Conservation (phyloP, 2,113 vertebrate genomes). For the Steatornis caripensis region DNA sequence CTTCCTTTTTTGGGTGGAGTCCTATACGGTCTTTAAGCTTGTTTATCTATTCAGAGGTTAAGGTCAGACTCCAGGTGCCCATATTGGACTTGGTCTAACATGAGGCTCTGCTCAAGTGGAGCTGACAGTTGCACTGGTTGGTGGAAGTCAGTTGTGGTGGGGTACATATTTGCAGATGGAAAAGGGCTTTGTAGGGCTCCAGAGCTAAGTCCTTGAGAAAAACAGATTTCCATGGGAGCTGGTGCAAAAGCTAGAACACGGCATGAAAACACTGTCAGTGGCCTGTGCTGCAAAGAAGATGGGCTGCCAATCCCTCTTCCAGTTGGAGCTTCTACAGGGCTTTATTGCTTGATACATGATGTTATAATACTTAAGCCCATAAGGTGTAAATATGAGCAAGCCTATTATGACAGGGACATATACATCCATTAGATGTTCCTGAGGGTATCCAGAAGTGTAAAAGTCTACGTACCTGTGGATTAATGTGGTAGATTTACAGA, state of each 20-base stretch:
- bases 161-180: fast-evolving
- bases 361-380: neutral
- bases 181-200: neutral
- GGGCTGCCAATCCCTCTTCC: neutral
- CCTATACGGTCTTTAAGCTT: neutral
- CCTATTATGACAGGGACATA: neutral
- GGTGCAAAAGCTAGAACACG: neutral
- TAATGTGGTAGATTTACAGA: neutral
- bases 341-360: neutral
- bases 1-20: neutral
- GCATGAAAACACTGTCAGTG: neutral
- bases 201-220: neutral
- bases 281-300: neutral
- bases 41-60: neutral
- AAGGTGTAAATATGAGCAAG: neutral
- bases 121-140: neutral
- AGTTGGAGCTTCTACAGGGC: neutral
- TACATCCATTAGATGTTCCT: neutral
- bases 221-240: neutral
- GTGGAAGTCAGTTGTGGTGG: fast-evolving
- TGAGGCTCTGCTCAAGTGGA: neutral
- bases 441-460: neutral
- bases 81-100: neutral
- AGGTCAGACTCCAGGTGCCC: neutral
- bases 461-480: neutral